Base-by-base conservation (phyloP, 1,140 invertebrate genomes). In the Mercenaria mercenaria region DNA sequence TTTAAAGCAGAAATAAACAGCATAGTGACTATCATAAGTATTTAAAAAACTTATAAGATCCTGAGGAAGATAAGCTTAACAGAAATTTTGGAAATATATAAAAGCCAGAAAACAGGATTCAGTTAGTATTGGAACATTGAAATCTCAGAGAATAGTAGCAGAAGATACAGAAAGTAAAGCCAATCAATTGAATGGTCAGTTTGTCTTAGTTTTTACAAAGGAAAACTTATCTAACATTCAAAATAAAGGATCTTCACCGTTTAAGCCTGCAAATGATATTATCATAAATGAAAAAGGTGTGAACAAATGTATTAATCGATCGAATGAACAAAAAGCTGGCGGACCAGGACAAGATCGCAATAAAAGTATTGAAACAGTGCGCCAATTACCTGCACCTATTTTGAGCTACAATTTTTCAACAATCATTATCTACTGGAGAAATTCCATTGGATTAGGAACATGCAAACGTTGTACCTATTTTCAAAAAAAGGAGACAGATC, bases 1-100 rank as follows among this genome's bases (percentile, higher is more conserved):
- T 20, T 8, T 20, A 90, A 39, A 50, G 39, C 1, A 77, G 67
- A 37, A 83, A 77, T 32, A 77, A 56, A 77, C 72, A 84, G n/a
- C 69, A 84, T n/a, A 43, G 23, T n/a, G 20, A 10, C 18, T 89
- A 76, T 32, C 32, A 85, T 50, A 69, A 85, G 10, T 85, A 85
- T 32, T 20, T 59, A 11, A 84, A 84, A 72, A 90, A 90, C 61
- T 37, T 84, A 32, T 26, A 85, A 56, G 69, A 79, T 26, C 74
- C 72, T 37, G 79, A 89, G 50, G 43, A 43, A 76, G 88, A 90
- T 39, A 64, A 79, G 18, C 72, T 13, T 52, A 39, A n/a, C 85
- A 67, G 37, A 39, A 50, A 47, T 90, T 90, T 59, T 84, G 72
- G 59, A 90, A 90, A 69, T 90, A 79, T 41, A 90, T 90, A 23